Evolutionary conservation across 2,888 invertebrate genomes (phyloP).

Genomic region (Drosophila mulleri): DNA sequence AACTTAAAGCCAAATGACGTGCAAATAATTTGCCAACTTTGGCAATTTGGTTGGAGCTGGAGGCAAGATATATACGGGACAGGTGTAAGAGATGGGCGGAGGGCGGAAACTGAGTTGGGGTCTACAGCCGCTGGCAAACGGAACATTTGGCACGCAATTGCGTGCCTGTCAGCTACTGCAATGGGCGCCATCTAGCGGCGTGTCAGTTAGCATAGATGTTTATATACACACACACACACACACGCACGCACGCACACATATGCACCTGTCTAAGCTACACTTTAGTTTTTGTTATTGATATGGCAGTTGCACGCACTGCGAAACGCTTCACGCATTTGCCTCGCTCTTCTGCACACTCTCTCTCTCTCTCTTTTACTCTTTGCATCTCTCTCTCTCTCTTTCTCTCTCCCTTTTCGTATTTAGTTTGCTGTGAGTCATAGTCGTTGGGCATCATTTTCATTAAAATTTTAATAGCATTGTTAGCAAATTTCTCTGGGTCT

Average conservation of each 20-base stretch:
- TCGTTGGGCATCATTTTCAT: constrained; percentile 72
- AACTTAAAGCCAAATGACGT: constrained; percentile 53
- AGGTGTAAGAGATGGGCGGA: not conserved
- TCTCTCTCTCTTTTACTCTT: not conserved
- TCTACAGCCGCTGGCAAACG: not conserved
- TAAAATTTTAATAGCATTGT: constrained; percentile 75
- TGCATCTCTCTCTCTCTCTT: not conserved
- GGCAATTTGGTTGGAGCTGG: not conserved
- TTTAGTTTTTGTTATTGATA: constrained; percentile 70
- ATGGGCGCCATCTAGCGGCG: constrained; percentile 53
- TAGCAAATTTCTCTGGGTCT: constrained; percentile 21
- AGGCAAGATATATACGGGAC: not conserved
- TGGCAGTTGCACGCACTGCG: constrained; percentile 75
- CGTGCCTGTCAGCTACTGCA: constrained; percentile 43
- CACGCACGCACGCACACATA: not conserved
- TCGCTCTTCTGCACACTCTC: not conserved
- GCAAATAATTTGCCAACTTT: constrained; percentile 55
- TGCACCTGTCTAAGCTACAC: constrained; percentile 32
- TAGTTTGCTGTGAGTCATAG: constrained; percentile 61
- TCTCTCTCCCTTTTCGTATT: not conserved
- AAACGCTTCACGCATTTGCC: constrained; percentile 53
- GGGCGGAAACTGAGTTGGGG: not conserved
- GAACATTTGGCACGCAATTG: constrained; percentile 47
- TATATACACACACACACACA: constrained; percentile 22
- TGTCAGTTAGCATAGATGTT: constrained; percentile 48